phyloP scores from a whole-genome alignment of 1,140 invertebrate genomes.

The Zaprionus nigranus region DNA sequence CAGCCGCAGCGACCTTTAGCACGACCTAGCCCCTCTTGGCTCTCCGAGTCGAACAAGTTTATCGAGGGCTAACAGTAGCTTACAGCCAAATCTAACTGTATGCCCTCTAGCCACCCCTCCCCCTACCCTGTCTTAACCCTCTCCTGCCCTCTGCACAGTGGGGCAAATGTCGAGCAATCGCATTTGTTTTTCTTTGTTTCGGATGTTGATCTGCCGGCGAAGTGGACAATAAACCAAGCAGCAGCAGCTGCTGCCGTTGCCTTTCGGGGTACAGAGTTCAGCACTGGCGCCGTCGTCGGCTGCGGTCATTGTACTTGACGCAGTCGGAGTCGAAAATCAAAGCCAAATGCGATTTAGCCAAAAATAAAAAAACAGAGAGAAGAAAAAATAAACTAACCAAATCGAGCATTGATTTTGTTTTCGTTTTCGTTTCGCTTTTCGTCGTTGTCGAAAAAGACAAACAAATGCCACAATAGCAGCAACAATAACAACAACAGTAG shows the following conservation, averaged over 20 bases:
- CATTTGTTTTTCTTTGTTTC: neutral
- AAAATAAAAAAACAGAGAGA: neutral
- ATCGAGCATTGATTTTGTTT: conserved; percentile 50
- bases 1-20: conserved; percentile 32
- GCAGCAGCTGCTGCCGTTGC: neutral
- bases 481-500: neutral
- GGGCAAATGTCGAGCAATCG: neutral
- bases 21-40: neutral
- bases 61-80: conserved; percentile 39
- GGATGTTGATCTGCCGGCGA: conserved; percentile 1
- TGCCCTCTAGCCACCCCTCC: neutral
- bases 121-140: no score
- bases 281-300: neutral
- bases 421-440: conserved; percentile 41
- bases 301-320: conserved; percentile 73
- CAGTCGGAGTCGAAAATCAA: conserved; percentile 26
- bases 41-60: conserved; percentile 35
- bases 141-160: neutral
- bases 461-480: conserved; percentile 21
- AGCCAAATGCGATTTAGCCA: conserved; percentile 31
- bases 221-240: neutral
- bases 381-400: conserved; percentile 11
- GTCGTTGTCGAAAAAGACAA: conserved; percentile 51
- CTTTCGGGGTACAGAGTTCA: neutral
- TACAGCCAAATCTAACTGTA: conserved; percentile 3